Percentiles rank a stretch among this genome's conserved stretches.
These are phyloP conservation scores for Acanthornis magna DNA, from an alignment of 2,797 vertebrate species.

Conservation along the genomic window DNA sequence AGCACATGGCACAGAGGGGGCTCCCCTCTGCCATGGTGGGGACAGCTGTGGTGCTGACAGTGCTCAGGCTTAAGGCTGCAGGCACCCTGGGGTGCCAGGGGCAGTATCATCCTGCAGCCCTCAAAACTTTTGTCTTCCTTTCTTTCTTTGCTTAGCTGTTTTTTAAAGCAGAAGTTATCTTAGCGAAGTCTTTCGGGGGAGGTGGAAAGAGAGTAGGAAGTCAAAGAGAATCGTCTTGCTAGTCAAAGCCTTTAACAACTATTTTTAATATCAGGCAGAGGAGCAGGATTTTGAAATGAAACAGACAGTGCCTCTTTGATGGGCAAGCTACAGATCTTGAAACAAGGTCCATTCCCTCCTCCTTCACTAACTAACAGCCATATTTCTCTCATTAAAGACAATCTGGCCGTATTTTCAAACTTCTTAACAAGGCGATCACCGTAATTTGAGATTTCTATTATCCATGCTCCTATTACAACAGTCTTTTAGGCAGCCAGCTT, in stretches of 20 bases:
- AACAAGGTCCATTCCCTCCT: slow-evolving; percentile 75
- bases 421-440: slow-evolving; percentile 76
- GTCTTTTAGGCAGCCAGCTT: slow-evolving; percentile 61
- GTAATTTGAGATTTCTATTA: slow-evolving; percentile 81
- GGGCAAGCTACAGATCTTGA: slow-evolving; percentile 70
- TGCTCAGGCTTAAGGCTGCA: neutral
- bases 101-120: neutral
- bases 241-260: slow-evolving; percentile 75
- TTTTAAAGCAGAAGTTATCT: slow-evolving; percentile 58
- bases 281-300: slow-evolving; percentile 73
- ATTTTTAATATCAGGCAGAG: slow-evolving; percentile 76
- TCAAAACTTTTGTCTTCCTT: slow-evolving; percentile 28
- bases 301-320: slow-evolving; percentile 69
- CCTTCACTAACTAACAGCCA: slow-evolving; percentile 74
- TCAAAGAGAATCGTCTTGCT: slow-evolving; percentile 70
- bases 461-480: slow-evolving; percentile 75
- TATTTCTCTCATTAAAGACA: slow-evolving; percentile 80
- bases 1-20: rapidly evolving
- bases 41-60: rapidly evolving
- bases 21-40: neutral
- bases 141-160: slow-evolving; percentile 8
- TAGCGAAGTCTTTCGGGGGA: slow-evolving; percentile 41
- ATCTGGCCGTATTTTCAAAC: slow-evolving; percentile 74
- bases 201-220: slow-evolving; percentile 63
- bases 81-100: neutral